Conservation (phyloP, 1,140 invertebrate species). For the Scaptomyza pallida region DNA sequence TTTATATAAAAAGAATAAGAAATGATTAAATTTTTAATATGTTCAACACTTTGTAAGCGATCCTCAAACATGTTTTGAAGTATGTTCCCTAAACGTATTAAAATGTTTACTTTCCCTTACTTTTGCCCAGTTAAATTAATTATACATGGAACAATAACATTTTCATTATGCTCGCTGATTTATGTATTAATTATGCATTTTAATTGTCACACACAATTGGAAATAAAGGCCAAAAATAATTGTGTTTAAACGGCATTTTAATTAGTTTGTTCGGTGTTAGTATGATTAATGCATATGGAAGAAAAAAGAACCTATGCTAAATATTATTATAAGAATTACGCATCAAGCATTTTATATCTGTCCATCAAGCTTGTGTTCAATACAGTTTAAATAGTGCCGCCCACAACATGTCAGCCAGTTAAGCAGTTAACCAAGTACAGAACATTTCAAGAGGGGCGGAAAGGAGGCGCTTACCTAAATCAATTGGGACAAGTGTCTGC, state of each 20-base stretch:
- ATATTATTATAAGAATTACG: too few relatives aligned
- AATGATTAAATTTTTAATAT: too few relatives aligned
- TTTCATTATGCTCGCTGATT: conserved; percentile 23
- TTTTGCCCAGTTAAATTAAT: neutral
- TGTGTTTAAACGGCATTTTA: conserved; percentile 24
- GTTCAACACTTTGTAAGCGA: too few relatives aligned
- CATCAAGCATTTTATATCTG: too few relatives aligned
- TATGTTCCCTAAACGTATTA: too few relatives aligned
- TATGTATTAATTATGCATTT: conserved; percentile 28
- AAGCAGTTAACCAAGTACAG: conserved; percentile 29
- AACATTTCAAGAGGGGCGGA: too few relatives aligned
- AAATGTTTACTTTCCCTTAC: too few relatives aligned
- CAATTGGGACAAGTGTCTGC: conserved; percentile 50
- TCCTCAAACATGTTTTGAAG: too few relatives aligned
- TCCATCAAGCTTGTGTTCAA: too few relatives aligned
- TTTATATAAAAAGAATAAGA: too few relatives aligned
- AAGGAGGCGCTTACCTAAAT: conserved; percentile 30
- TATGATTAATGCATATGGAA: conserved; percentile 22
- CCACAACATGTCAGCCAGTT: conserved; percentile 8
- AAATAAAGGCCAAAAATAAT: conserved; percentile 6
- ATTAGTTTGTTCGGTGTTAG: conserved; percentile 28
- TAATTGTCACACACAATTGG: conserved; percentile 1
- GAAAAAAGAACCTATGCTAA: neutral
- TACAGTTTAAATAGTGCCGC: neutral
- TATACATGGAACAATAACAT: neutral